Percentiles rank a stretch among this genome's conserved stretches.
Conservation (phyloP, 2,797 vertebrate species). For the Oreochromis mossambicus region DNA sequence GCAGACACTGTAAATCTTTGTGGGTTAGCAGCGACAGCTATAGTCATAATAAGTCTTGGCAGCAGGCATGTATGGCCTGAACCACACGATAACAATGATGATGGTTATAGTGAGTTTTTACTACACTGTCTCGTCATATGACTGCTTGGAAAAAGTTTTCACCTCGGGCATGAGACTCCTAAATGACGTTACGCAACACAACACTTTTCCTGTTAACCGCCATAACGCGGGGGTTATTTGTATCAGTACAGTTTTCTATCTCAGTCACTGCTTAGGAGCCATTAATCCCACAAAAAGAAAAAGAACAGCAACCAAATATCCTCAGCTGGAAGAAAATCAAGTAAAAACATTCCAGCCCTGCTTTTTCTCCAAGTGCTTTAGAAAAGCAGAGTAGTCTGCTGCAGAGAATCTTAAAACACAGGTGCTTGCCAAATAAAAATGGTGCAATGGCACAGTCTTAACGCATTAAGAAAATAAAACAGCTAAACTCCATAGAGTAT, state of each 20-base stretch:
- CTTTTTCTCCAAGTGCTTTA: conserved; percentile 47
- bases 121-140: conserved; percentile 25
- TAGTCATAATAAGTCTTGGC: conserved; percentile 28
- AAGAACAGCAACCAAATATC: conserved; percentile 4
- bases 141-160: background rate
- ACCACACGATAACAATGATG: conserved; percentile 30
- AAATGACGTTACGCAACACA: conserved; percentile 1
- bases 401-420: conserved; percentile 51
- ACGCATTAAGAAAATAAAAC: conserved; percentile 48
- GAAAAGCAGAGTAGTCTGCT: conserved; percentile 26
- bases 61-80: conserved; percentile 6
- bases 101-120: conserved; percentile 1
- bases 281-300: background rate
- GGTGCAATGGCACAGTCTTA: conserved; percentile 13
- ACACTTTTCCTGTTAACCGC: background rate
- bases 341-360: conserved; percentile 29
- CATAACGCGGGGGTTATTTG: background rate
- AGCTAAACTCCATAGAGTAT: conserved; percentile 25
- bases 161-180: background rate
- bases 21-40: conserved; percentile 5
- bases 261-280: conserved; percentile 18
- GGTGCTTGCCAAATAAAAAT: conserved; percentile 24
- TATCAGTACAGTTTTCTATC: conserved; percentile 5
- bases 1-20: conserved; percentile 46
- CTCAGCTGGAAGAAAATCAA: conserved; percentile 36